Conservation (phyloP, 2,888 invertebrate species). For the Micoletzkya japonica region DNA sequence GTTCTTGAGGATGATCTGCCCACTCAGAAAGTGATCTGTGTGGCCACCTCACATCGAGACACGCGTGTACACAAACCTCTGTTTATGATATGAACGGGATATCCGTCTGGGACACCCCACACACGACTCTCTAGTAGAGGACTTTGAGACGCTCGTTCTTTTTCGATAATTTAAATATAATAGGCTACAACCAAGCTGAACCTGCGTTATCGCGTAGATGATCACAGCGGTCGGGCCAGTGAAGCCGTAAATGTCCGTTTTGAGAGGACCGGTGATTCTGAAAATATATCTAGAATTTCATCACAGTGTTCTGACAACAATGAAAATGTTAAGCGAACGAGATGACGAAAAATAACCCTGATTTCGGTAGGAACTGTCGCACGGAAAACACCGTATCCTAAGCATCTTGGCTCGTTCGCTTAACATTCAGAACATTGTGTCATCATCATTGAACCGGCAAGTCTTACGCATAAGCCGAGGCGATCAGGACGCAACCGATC, state of each 20-base stretch:
- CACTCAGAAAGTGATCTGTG: too few species aligned
- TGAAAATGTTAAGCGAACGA: background rate
- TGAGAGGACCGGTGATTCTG: conserved; percentile 13
- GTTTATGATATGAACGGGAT: too few species aligned
- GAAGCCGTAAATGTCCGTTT: conserved; percentile 19
- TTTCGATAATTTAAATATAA: background rate
- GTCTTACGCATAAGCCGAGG: conserved; percentile 6
- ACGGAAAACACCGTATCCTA: background rate
- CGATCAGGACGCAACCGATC: conserved; percentile 8
- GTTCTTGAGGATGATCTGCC: too few species aligned
- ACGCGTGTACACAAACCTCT: too few species aligned
- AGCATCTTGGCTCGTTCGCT: too few species aligned
- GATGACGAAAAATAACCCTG: background rate
- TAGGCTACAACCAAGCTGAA: background rate
- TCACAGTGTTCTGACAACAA: background rate
- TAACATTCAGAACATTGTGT: background rate
- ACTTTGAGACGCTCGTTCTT: background rate
- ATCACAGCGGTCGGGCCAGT: background rate
- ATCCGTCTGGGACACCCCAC: too few species aligned
- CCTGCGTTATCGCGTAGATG: conserved; percentile 14
- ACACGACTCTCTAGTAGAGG: too few species aligned
- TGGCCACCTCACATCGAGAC: too few species aligned
- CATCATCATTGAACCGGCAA: too few species aligned
- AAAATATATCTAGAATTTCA: background rate
- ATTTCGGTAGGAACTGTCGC: background rate